Evolutionary conservation across 2,888 invertebrate species (phyloP), one percentile per base, ranked within the genome.

Genomic region (Cetonia aurata): DNA sequence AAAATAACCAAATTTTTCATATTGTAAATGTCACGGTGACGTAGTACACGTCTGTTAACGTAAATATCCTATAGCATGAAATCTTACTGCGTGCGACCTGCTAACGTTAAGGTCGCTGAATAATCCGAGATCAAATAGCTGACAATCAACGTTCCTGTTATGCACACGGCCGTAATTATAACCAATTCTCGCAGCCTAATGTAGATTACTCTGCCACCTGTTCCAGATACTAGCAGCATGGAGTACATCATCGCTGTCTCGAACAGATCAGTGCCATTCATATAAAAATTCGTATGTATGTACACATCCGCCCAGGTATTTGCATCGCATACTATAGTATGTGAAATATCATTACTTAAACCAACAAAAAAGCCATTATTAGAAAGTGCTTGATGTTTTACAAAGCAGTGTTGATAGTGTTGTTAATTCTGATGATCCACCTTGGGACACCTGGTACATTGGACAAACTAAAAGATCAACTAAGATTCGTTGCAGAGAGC

Each of bases 61-160:
- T 56, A 15, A 57, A 57, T 10, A 37, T 9, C 2, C 1, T 1
- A 37, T 9, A 37, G 8, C 1, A 8, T 37, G 37, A 37, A 37
- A 10, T 37, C 72, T 67, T 70, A 75, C 75, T 69, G 74, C 1
- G 70, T 46, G n/a, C 71, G 71, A n/a, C 72, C 71, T n/a, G 67
- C 48, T 17, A 79, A 56, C 56, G 78, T 77, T 13, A 79, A 55
- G 10, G 76, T 78, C 12, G 79, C 78, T 8, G 78, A 76, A 70
- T 76, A 79, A 69, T 79, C 79, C 15, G 77, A 74, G n/a, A 78
- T 71, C 60, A 79, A 70, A 52, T 76, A 77, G 19, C 76, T 77
- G 67, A 76, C 77, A 8, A 77, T 56, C 33, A 77, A 72, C 31
- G 76, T 69, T 25, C 74, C 77, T 41, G 73, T 60, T 12, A 76